Conservation (phyloP, 2,113 vertebrate genomes). For the Hippocampus barbouri region DNA sequence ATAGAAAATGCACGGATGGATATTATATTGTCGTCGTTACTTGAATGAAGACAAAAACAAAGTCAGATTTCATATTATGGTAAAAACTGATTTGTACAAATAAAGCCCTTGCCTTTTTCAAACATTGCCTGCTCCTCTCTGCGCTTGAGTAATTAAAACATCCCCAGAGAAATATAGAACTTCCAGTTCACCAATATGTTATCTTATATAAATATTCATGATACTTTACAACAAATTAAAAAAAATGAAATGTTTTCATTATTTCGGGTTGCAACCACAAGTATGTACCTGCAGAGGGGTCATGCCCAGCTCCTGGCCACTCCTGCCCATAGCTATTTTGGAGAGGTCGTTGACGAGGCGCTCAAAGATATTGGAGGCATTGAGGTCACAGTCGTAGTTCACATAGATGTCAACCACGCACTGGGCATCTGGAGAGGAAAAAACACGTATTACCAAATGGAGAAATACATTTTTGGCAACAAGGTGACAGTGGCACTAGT, state of each 20-base stretch:
- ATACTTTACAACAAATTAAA: not conserved
- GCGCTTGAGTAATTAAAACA: too few species aligned
- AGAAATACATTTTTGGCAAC: not conserved
- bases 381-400: constrained; percentile 98
- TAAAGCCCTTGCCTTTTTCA: too few species aligned
- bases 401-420: constrained; percentile 99
- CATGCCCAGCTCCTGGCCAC: constrained; percentile 95
- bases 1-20: not conserved
- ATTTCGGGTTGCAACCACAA: not conserved
- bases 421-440: constrained; percentile 82
- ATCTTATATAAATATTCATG: not conserved
- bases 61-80: too few species aligned
- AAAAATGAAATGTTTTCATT: not conserved
- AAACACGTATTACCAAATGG: not conserved
- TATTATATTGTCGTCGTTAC: too few species aligned
- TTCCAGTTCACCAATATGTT: not conserved
- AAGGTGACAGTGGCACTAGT: not conserved
- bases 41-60: not conserved
- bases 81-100: too few species aligned
- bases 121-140: too few species aligned
- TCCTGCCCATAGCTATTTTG: constrained; percentile 95
- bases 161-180: too few species aligned
- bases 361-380: constrained; percentile 97
- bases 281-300: constrained; percentile 85
- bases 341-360: constrained; percentile 95